These are phyloP conservation scores for Eulemur rufifrons DNA, from an alignment of 2,113 vertebrate genomes.

Conservation along the genomic window DNA sequence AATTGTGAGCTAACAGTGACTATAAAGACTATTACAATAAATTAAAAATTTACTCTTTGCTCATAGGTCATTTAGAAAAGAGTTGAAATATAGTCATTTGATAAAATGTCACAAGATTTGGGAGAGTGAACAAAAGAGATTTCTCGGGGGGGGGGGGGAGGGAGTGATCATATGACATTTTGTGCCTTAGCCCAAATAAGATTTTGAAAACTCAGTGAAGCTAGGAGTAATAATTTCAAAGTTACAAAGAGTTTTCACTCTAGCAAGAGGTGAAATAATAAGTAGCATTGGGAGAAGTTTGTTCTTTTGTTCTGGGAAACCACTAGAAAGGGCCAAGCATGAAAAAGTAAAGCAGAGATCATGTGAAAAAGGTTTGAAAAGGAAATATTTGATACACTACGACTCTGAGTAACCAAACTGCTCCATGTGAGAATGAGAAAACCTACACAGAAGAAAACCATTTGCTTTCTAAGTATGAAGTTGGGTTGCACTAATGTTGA, in stretches of 20 bases:
- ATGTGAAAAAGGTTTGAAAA: neutral
- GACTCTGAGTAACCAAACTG: neutral
- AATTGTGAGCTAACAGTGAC: neutral
- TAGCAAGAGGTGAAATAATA: neutral
- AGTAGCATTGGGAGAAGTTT: neutral
- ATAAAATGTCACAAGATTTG: neutral
- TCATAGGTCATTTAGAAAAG: neutral
- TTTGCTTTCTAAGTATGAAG: neutral
- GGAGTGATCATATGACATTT: neutral
- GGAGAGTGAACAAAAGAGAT: neutral
- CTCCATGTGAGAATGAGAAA: neutral
- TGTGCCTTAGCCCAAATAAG: neutral
- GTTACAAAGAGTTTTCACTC: neutral
- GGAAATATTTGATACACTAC: neutral
- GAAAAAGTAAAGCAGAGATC: neutral
- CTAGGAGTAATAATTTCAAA: constrained; percentile 12
- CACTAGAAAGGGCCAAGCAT: neutral
- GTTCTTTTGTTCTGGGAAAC: neutral
- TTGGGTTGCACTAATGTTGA: neutral
- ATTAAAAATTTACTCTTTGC: constrained; percentile 8
- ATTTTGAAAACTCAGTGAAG: neutral
- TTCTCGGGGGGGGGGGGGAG: neutral
- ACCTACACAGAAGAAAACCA: neutral
- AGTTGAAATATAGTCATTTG: neutral
- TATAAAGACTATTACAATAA: neutral